phyloP scores from a whole-genome alignment of 1,140 invertebrate genomes.

The Pachypeltis micranthus region DNA sequence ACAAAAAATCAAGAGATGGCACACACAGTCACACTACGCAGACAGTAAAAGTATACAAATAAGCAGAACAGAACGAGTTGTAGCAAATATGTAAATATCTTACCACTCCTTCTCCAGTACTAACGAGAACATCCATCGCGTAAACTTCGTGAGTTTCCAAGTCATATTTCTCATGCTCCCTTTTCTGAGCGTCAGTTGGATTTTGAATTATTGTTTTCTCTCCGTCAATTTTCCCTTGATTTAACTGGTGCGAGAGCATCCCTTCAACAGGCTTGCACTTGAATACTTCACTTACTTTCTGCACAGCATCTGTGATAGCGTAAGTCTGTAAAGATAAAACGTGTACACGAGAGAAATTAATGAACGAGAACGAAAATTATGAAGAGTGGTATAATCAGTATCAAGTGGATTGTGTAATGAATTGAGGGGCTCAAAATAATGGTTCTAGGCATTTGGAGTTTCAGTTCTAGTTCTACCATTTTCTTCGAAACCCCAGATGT shows the following conservation, averaged over 20 bases:
- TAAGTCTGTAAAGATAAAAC: slow-evolving; percentile 57
- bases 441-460: no score
- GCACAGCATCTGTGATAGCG: slow-evolving; percentile 81
- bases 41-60: no score
- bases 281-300: slow-evolving; percentile 82
- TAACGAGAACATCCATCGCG: slow-evolving; percentile 94
- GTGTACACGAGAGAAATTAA: no score
- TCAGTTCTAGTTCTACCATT: no score
- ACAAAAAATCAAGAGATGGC: no score
- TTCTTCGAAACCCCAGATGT: no score
- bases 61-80: no score
- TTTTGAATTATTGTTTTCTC: slow-evolving; percentile 99
- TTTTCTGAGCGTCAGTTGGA: slow-evolving; percentile 91
- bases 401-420: slow-evolving; percentile 13
- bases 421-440: no score
- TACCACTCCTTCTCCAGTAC: slow-evolving; percentile 77
- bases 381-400: no score
- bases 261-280: slow-evolving; percentile 97
- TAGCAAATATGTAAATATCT: slow-evolving; percentile 31
- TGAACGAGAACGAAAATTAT: no score
- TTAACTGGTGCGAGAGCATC: slow-evolving; percentile 95
- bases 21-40: no score
- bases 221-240: slow-evolving; percentile 93
- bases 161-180: slow-evolving; percentile 94
- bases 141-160: slow-evolving; percentile 97